phyloP scores from a whole-genome alignment of 2,113 vertebrate species.

The Lepisosteus osseus region DNA sequence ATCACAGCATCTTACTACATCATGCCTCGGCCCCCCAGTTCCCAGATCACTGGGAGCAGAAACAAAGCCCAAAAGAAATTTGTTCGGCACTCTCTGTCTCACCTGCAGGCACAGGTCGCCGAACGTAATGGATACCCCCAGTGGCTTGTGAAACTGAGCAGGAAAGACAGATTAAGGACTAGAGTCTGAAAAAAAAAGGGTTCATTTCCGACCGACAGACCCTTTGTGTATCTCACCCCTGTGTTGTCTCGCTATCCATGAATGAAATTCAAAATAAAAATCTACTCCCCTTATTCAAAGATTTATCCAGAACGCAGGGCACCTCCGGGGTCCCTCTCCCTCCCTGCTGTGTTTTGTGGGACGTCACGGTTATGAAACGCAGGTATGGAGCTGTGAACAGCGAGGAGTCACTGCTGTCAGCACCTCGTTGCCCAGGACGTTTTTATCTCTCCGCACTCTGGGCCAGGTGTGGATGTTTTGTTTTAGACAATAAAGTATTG shows the following conservation, averaged over 20 bases:
- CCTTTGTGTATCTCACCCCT: conserved; percentile 11
- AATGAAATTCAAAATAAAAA: conserved; percentile 30
- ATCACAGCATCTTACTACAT: too few relatives aligned
- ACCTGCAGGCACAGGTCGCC: too few relatives aligned
- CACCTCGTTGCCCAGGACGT: background rate
- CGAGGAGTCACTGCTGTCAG: background rate
- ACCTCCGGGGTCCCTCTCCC: background rate
- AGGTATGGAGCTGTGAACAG: conserved; percentile 20
- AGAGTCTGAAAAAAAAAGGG: too few relatives aligned
- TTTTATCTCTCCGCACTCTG: conserved; percentile 7
- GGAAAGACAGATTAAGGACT: too few relatives aligned
- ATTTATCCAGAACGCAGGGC: background rate
- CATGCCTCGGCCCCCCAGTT: too few relatives aligned
- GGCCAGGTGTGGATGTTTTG: conserved; percentile 28
- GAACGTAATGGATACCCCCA: too few relatives aligned
- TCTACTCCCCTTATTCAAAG: background rate
- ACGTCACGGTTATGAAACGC: conserved; percentile 20
- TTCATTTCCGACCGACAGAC: conserved; percentile 13
- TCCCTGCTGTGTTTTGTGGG: conserved; percentile 17
- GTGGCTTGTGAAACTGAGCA: too few relatives aligned
- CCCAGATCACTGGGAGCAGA: too few relatives aligned
- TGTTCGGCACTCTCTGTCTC: too few relatives aligned
- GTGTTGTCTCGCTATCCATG: conserved; percentile 30
- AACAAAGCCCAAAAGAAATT: too few relatives aligned
- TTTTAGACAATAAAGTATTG: background rate